phyloP scores from a whole-genome alignment of 1,140 invertebrate genomes.

The Dinoponera quadriceps region DNA sequence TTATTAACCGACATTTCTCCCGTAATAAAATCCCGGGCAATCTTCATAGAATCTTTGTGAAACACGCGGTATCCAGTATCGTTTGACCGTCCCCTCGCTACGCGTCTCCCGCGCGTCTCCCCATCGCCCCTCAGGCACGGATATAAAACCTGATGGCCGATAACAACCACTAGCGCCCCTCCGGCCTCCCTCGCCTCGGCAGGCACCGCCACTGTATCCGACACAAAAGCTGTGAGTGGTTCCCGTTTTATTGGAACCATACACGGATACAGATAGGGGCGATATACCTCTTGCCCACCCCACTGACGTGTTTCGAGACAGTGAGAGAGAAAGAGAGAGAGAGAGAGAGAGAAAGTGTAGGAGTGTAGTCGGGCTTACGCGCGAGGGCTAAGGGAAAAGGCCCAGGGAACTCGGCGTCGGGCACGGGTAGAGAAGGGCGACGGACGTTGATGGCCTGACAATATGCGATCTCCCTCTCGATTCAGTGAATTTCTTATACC shows the following conservation, averaged over 20 bases:
- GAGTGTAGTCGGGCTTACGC: slow-evolving; percentile 47
- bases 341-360: slow-evolving; percentile 46
- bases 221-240: slow-evolving; percentile 86
- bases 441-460: slow-evolving; percentile 79
- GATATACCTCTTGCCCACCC: slow-evolving; percentile 62
- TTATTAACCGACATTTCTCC: slow-evolving; percentile 86
- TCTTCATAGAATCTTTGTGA: slow-evolving; percentile 86
- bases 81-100: slow-evolving; percentile 73
- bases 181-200: slow-evolving; percentile 39
- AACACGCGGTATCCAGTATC: slow-evolving; percentile 85
- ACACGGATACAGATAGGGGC: slow-evolving; percentile 82
- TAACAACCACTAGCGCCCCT: slow-evolving; percentile 85
- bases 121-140: slow-evolving; percentile 71
- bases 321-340: slow-evolving; percentile 59
- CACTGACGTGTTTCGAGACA: slow-evolving; percentile 48
- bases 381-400: slow-evolving; percentile 49
- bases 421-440: slow-evolving; percentile 29
- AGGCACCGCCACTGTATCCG: slow-evolving; percentile 80
- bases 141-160: slow-evolving; percentile 86
- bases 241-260: slow-evolving; percentile 85
- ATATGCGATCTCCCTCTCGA: slow-evolving; percentile 79
- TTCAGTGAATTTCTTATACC: slow-evolving; percentile 74
- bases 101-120: slow-evolving; percentile 21
- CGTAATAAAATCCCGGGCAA: slow-evolving; percentile 86
- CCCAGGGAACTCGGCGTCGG: slow-evolving; percentile 47